Percentiles rank a stretch among this genome's conserved stretches.
phyloP scores from a whole-genome alignment of 2,113 vertebrate species.

The mouse (Mus musculus) region GRCm39 chrX:48271501-48272000 shows the following conservation, averaged over 20 bases:
- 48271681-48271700: background rate
- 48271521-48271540: conserved; percentile 46
- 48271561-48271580: conserved; percentile 31
- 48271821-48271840: conserved; percentile 19
- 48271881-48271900: background rate
- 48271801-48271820: conserved; percentile 38
- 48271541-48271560: background rate
- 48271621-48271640: conserved; percentile 1
- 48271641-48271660: background rate
- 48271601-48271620: background rate
- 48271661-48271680: background rate
- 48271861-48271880: background rate
- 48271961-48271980: conserved; percentile 4
- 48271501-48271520: conserved; percentile 51
- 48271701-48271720: conserved; percentile 33
- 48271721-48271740: conserved; percentile 5
- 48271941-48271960: background rate
- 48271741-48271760: background rate
- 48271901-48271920: conserved; percentile 17
- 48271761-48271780: conserved; percentile 9
- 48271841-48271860: conserved; percentile 22
- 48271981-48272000: background rate
- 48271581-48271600: conserved; percentile 30
- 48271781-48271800: conserved; percentile 10
- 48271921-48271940: background rate